These are phyloP conservation scores for Tapirus indicus DNA, from an alignment of 2,797 vertebrate genomes.

Conservation along the genomic window DNA sequence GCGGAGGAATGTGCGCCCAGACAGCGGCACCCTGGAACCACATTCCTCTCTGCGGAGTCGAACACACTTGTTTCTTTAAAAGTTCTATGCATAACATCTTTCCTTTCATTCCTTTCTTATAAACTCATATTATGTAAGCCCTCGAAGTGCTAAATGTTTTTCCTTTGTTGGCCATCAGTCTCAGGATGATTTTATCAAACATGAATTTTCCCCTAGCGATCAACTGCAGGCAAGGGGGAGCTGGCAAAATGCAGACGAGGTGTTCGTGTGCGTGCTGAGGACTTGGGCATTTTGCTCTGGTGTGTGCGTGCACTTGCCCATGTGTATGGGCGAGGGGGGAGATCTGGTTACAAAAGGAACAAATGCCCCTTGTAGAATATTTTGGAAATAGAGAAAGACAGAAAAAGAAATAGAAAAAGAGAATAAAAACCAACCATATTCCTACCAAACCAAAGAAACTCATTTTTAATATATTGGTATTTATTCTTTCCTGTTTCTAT, in stretches of 20 bases:
- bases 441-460: neutral
- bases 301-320: neutral
- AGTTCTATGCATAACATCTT: neutral
- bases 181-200: constrained; percentile 11
- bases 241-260: neutral
- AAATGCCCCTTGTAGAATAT: neutral
- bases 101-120: constrained; percentile 45
- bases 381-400: neutral
- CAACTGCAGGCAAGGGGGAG: neutral
- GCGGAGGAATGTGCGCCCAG: neutral
- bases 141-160: neutral
- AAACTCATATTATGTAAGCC: neutral
- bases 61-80: neutral
- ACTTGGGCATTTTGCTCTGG: neutral
- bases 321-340: neutral
- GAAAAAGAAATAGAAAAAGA: neutral
- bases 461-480: neutral
- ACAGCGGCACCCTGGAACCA: rapidly evolving
- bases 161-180: constrained; percentile 29
- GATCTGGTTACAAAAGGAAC: neutral
- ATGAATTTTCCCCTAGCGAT: neutral
- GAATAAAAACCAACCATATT: neutral
- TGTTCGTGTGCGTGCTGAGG: neutral
- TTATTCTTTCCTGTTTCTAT: constrained; percentile 1
- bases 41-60: neutral